phyloP scores from a whole-genome alignment of 2,797 vertebrate species.

The Syndactyla subalaris region DNA sequence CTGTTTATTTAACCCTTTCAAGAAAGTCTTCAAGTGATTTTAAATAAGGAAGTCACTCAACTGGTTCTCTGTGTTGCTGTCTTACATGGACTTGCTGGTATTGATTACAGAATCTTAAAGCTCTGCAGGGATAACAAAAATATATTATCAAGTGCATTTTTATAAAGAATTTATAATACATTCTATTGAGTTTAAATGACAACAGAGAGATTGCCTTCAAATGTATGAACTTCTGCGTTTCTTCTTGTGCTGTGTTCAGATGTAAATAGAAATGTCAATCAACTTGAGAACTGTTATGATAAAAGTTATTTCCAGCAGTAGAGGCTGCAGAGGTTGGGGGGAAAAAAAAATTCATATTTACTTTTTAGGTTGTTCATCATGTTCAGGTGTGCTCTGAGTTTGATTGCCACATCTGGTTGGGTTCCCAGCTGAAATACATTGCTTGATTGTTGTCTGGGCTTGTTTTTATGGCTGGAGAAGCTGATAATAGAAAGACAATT shows the following conservation, averaged over 20 bases:
- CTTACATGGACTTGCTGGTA: neutral
- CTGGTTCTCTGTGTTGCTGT: neutral
- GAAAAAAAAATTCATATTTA: neutral
- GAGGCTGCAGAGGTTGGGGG: neutral
- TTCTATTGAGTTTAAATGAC: neutral
- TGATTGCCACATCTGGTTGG: neutral
- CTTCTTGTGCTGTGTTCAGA: neutral
- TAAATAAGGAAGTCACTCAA: neutral
- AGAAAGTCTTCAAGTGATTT: slow-evolving; percentile 5
- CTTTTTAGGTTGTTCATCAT: neutral
- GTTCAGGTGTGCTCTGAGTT: neutral
- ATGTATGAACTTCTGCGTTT: neutral
- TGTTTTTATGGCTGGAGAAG: neutral
- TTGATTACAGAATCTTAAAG: slow-evolving; percentile 18
- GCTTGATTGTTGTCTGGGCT: neutral
- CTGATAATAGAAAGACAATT: neutral
- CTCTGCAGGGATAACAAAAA: neutral
- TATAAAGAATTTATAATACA: neutral
- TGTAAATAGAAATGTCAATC: neutral
- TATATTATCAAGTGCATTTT: neutral
- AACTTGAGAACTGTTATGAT: neutral
- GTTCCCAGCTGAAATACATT: neutral
- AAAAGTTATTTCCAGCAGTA: neutral
- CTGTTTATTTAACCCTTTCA: slow-evolving; percentile 31
- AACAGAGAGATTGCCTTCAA: neutral